A percentile compares a stretch with the other conserved stretches of the same genome.
These are phyloP conservation scores for Drymodes brunneopygia DNA, from an alignment of 2,113 vertebrate genomes.

Conservation along the genomic window DNA sequence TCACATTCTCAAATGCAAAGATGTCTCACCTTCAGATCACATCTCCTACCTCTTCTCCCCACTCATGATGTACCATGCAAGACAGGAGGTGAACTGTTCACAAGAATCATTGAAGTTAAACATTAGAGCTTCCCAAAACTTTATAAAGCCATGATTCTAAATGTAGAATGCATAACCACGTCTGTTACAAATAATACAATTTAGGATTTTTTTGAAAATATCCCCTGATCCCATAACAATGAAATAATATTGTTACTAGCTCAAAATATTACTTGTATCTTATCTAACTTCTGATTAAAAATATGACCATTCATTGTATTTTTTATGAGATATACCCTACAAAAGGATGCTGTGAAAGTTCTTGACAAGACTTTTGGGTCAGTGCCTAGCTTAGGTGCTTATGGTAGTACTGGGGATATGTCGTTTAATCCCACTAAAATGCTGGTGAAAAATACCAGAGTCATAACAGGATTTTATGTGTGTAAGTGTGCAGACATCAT, in stretches of 20 bases:
- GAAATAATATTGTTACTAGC: background rate
- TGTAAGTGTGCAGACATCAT: background rate
- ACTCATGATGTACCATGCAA: background rate
- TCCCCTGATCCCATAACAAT: background rate
- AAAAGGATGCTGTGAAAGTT: background rate
- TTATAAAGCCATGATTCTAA: background rate
- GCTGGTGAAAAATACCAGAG: background rate
- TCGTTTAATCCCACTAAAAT: background rate
- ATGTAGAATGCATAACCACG: background rate
- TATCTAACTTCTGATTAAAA: background rate
- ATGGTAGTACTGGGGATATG: accelerated
- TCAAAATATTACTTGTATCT: background rate
- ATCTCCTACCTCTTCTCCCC: background rate
- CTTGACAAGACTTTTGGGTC: background rate
- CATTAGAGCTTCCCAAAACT: background rate
- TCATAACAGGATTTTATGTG: accelerated
- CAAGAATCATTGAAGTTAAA: background rate
- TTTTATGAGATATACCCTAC: background rate
- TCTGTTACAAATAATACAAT: background rate
- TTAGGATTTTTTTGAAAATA: background rate
- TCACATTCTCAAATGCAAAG: slow-evolving; percentile 35
- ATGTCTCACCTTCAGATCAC: slow-evolving; percentile 7
- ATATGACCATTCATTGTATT: background rate
- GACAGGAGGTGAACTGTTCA: background rate
- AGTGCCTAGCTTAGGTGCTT: accelerated